Conservation (phyloP, 2,888 invertebrate genomes). For the Buathra laborator region DNA sequence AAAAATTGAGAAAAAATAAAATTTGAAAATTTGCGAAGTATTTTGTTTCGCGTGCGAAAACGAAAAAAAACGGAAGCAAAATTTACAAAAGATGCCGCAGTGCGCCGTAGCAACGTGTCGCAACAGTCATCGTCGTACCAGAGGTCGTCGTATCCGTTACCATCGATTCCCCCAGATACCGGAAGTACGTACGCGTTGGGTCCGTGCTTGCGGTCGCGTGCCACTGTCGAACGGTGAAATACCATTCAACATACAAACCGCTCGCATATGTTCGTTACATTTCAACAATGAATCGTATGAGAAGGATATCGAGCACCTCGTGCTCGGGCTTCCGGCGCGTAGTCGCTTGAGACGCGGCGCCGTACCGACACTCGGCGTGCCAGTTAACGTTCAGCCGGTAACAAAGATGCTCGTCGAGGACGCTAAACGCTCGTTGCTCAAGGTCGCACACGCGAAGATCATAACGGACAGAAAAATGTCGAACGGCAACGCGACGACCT, state of each 20-base stretch:
- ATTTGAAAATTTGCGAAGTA: neutral
- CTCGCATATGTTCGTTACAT: slow-evolving; percentile 87
- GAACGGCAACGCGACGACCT: slow-evolving; percentile 44
- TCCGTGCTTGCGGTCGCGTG: slow-evolving; percentile 86
- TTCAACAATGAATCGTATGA: slow-evolving; percentile 86
- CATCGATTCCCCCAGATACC: slow-evolving; percentile 87
- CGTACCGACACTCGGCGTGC: slow-evolving; percentile 85
- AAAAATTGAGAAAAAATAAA: slow-evolving; percentile 24
- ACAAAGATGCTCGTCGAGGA: slow-evolving; percentile 83
- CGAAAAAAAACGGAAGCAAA: neutral
- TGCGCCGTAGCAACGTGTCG: slow-evolving; percentile 87
- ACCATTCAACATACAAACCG: slow-evolving; percentile 87
- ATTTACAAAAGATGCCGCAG: slow-evolving; percentile 86
- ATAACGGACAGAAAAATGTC: slow-evolving; percentile 64
- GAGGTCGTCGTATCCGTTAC: slow-evolving; percentile 87
- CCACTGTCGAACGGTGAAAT: slow-evolving; percentile 84
- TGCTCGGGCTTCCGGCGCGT: slow-evolving; percentile 86
- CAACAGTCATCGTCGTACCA: slow-evolving; percentile 87
- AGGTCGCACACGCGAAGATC: slow-evolving; percentile 80
- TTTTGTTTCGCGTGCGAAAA: neutral
- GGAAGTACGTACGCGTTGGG: slow-evolving; percentile 86
- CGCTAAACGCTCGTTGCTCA: slow-evolving; percentile 81
- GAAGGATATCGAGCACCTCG: slow-evolving; percentile 87
- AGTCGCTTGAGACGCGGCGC: slow-evolving; percentile 86
- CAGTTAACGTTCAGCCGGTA: slow-evolving; percentile 83